Evolutionary conservation across 2,888 invertebrate species (phyloP).

Genomic region (Bombylius discolor): DNA sequence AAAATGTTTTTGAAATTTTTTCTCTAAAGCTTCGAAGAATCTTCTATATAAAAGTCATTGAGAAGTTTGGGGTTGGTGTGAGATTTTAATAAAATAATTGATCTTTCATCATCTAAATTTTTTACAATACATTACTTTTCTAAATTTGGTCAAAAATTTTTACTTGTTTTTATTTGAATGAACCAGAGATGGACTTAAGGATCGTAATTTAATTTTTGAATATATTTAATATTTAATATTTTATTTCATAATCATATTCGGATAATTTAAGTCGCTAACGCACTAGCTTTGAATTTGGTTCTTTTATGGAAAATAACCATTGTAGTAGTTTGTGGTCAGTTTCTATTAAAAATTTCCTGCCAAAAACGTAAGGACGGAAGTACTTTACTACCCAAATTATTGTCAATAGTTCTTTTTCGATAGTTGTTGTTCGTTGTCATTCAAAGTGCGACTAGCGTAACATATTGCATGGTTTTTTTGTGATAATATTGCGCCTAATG

Average conservation of each 20-base stretch:
- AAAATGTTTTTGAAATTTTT: not conserved
- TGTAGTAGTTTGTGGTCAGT: not conserved
- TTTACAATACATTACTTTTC: not conserved
- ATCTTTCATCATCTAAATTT: not conserved
- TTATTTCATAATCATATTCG: slow-evolving; percentile 1
- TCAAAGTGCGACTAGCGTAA: no score
- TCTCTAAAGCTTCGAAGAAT: not conserved
- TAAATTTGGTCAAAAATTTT: not conserved
- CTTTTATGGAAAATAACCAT: slow-evolving; percentile 8
- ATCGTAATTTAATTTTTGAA: not conserved
- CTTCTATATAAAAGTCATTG: not conserved
- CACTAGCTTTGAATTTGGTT: slow-evolving; percentile 13
- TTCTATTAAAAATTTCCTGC: not conserved
- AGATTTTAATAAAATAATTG: not conserved
- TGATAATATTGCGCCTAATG: slow-evolving; percentile 3
- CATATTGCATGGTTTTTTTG: slow-evolving; percentile 21
- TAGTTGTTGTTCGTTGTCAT: slow-evolving; percentile 15
- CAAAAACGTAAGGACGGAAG: slow-evolving; percentile 1
- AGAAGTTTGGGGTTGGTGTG: not conserved
- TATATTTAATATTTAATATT: slow-evolving; percentile 6
- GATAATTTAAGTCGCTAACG: not conserved
- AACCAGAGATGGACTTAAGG: not conserved
- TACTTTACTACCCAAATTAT: slow-evolving; percentile 6
- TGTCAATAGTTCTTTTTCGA: slow-evolving; percentile 7
- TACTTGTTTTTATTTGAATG: not conserved